Conservation (phyloP, 2,797 vertebrate genomes). For the Schizothorax lantsangensis region DNA sequence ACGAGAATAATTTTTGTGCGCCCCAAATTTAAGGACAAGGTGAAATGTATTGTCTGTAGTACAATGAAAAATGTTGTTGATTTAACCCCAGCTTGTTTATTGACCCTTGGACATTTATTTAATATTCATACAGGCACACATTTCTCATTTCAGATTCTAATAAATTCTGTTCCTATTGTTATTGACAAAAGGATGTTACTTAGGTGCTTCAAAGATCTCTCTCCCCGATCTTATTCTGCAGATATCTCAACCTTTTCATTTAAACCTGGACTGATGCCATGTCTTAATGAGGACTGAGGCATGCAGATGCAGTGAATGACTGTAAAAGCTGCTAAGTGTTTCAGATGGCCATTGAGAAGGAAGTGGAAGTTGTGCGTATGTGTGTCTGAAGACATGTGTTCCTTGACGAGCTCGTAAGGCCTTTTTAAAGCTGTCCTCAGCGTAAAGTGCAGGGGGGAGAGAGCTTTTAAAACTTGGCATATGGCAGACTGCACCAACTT, state of each 20-base stretch:
- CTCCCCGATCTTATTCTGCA: background rate
- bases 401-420: constrained; percentile 72
- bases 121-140: background rate
- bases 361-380: constrained; percentile 26
- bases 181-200: background rate
- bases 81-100: background rate
- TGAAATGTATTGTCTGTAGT: background rate
- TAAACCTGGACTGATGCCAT: constrained; percentile 49
- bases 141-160: background rate
- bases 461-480: constrained; percentile 74
- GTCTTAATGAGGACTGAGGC: constrained; percentile 42
- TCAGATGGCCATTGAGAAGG: constrained; percentile 54
- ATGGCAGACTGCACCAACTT: constrained; percentile 69
- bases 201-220: background rate
- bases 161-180: background rate
- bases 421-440: constrained; percentile 69
- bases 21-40: background rate
- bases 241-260: constrained; percentile 48
- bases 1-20: no score
- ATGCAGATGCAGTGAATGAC: constrained; percentile 52
- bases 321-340: constrained; percentile 62
- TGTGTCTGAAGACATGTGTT: constrained; percentile 63
- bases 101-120: background rate
- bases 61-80: background rate
- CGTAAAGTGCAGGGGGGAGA: constrained; percentile 65